Percentiles rank a stretch among this genome's conserved stretches.
phyloP scores from a whole-genome alignment of 2,797 vertebrate species.

The Amazona ochrocephala region DNA sequence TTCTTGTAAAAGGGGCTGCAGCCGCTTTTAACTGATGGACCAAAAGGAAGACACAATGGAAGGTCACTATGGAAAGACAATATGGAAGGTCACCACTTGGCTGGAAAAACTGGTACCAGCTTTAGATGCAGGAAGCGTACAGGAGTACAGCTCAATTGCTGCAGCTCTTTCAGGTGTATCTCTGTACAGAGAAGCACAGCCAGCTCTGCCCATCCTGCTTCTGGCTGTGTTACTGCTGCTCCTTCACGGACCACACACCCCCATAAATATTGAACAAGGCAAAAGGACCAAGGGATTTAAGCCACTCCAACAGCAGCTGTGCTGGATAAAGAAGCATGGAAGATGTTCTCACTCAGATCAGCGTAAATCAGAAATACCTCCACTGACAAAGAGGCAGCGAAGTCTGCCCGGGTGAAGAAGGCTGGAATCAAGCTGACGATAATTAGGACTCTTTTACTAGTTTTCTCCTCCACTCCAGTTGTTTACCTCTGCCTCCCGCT shows the following conservation, averaged over 20 bases:
- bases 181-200: not conserved
- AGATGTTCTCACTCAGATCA: not conserved
- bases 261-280: not conserved
- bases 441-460: not conserved
- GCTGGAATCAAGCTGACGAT: constrained; percentile 31
- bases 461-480: not conserved
- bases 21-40: not conserved
- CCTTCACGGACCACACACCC: not conserved
- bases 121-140: not conserved
- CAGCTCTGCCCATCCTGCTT: not conserved
- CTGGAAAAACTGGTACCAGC: not conserved
- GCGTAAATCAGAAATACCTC: not conserved
- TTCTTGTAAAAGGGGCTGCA: not conserved
- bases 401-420: not conserved
- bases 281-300: not conserved
- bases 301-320: not conserved
- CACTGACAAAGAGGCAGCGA: not conserved
- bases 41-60: not conserved
- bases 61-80: not conserved
- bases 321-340: not conserved
- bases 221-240: not conserved
- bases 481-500: not conserved
- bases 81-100: not conserved
- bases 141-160: not conserved
- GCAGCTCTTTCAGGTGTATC: not conserved